Evolutionary conservation across 1,140 invertebrate genomes (phyloP).

Genomic region (Sipha flava): DNA sequence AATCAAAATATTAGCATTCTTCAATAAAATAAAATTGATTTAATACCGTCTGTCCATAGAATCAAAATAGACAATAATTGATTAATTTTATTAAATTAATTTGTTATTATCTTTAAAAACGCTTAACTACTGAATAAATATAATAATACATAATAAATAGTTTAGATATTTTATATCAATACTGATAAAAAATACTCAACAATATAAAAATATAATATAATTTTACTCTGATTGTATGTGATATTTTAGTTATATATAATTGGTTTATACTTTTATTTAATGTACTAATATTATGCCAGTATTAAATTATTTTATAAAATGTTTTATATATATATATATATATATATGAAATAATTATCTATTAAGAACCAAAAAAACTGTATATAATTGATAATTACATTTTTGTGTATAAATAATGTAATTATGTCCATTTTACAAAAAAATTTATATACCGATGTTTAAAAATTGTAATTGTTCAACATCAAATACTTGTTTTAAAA

Average conservation of each 20-base stretch:
- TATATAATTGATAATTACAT: neutral
- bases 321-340: no score
- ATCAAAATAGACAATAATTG: no score
- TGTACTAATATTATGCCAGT: neutral
- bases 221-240: neutral
- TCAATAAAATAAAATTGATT: no score
- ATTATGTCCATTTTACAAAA: slow-evolving; percentile 5
- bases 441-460: neutral
- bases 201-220: neutral
- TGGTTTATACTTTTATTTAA: neutral
- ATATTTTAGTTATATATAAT: neutral
- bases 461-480: neutral
- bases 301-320: neutral
- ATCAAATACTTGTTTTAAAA: neutral
- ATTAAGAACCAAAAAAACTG: neutral
- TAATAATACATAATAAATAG: no score
- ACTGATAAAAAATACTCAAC: neutral
- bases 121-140: neutral
- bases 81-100: no score
- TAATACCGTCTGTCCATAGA: no score
- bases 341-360: neutral
- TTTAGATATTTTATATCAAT: neutral
- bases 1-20: no score
- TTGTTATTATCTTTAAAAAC: neutral
- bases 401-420: neutral